Evolutionary conservation across 1,140 invertebrate genomes (phyloP).

Genomic region (Hyles euphorbiae): DNA sequence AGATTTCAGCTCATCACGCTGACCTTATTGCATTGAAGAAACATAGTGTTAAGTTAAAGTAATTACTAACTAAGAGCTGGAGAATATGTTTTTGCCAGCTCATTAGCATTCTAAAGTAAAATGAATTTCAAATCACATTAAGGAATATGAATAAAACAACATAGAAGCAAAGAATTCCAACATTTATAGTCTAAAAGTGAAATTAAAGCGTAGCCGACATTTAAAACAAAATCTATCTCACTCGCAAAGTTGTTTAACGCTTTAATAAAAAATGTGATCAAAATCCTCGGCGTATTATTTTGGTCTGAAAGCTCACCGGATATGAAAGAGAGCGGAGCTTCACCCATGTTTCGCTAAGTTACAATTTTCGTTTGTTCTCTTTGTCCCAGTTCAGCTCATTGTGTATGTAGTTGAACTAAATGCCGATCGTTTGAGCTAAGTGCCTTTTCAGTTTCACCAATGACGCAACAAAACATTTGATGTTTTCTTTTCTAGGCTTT

Average conservation of each 20-base stretch:
- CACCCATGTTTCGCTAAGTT: constrained; percentile 5
- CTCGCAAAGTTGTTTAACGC: background rate
- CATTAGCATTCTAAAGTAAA: no score
- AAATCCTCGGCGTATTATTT: constrained; percentile 25
- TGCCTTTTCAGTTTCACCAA: no score
- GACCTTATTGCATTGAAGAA: no score
- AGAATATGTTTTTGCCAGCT: no score
- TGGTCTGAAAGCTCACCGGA: constrained; percentile 30
- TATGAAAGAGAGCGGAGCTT: constrained; percentile 36
- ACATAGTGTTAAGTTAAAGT: no score
- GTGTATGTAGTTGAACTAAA: background rate
- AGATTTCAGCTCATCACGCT: no score
- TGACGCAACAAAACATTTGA: no score
- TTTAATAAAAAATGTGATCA: constrained; percentile 16
- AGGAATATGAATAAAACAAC: background rate
- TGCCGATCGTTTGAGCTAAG: no score
- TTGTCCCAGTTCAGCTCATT: constrained; percentile 9
- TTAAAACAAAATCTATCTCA: background rate
- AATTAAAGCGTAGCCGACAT: background rate
- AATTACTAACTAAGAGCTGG: no score
- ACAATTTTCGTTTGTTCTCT: constrained; percentile 13
- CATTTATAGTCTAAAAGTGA: background rate
- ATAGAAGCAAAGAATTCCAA: background rate
- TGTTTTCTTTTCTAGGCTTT: no score
- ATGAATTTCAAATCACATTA: background rate